phyloP scores from a whole-genome alignment of 2,888 invertebrate species.

The Mesochorus sp. region DNA sequence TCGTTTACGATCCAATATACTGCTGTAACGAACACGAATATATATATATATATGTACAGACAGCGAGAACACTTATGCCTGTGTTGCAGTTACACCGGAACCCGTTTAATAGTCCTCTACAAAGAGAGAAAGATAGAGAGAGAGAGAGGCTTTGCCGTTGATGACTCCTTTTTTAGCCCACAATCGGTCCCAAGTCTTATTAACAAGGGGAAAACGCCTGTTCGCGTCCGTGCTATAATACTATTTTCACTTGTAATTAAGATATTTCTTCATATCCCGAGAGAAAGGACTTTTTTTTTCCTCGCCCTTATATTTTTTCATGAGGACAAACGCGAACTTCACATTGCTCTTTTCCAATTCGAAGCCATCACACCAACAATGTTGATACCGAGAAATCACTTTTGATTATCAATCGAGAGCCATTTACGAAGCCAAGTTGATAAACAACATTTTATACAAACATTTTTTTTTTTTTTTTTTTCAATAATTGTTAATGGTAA shows the following conservation, averaged over 20 bases:
- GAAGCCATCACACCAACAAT: not conserved
- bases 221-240: not conserved
- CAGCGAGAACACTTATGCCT: not conserved
- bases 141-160: constrained; percentile 1
- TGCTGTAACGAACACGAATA: constrained; percentile 10
- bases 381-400: too few species aligned
- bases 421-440: too few species aligned
- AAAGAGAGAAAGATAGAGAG: not conserved
- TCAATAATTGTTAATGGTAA: too few species aligned
- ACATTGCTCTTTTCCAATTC: not conserved
- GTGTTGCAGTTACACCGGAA: constrained; percentile 20
- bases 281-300: constrained; percentile 15
- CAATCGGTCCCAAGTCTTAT: constrained; percentile 45
- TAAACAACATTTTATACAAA: too few species aligned
- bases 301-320: too few species aligned
- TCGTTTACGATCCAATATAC: constrained; percentile 10
- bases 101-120: constrained; percentile 35
- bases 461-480: too few species aligned
- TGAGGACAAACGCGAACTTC: too few species aligned
- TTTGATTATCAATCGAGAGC: too few species aligned
- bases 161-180: constrained; percentile 40
- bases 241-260: constrained; percentile 56
- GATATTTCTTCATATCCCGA: constrained; percentile 11
- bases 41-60: not conserved
- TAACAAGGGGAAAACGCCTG: constrained; percentile 51